A percentile compares a stretch with the other conserved stretches of the same genome.
These are phyloP conservation scores for Pachycephala philippinensis DNA, from an alignment of 2,113 vertebrate species.

Conservation along the genomic window DNA sequence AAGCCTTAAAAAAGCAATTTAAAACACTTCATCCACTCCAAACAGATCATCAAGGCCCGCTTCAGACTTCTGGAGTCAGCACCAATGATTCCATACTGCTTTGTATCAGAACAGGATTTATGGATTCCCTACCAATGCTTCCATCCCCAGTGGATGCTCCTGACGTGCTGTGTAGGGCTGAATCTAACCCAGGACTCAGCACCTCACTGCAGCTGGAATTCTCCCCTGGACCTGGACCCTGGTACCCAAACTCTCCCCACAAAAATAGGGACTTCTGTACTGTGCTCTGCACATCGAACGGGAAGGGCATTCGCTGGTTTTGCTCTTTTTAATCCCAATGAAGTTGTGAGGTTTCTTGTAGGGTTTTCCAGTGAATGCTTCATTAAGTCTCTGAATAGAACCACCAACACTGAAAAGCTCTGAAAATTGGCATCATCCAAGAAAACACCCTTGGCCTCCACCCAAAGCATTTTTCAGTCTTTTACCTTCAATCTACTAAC, in stretches of 20 bases:
- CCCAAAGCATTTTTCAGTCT: neutral
- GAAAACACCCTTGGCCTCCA: neutral
- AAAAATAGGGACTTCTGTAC: rapidly evolving
- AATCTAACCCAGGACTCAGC: neutral
- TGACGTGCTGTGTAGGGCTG: rapidly evolving
- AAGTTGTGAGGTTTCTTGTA: neutral
- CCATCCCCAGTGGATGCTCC: neutral
- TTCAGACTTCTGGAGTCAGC: neutral
- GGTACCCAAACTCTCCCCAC: neutral
- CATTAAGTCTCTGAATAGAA: neutral
- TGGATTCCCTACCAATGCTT: neutral
- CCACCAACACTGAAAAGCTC: neutral
- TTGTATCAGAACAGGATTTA: neutral
- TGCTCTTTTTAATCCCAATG: rapidly evolving
- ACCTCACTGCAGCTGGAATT: neutral
- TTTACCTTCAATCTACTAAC: neutral
- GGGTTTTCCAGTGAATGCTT: neutral
- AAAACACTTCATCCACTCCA: neutral
- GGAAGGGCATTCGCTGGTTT: neutral
- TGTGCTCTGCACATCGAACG: rapidly evolving
- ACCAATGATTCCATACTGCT: neutral
- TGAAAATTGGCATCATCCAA: neutral
- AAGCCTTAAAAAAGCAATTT: neutral
- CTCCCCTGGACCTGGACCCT: neutral
- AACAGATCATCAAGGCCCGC: neutral